A percentile compares a stretch with the other conserved stretches of the same genome.
These are phyloP conservation scores for Dolichotis patagonum DNA, from an alignment of 2,113 vertebrate genomes.

Conservation along the genomic window DNA sequence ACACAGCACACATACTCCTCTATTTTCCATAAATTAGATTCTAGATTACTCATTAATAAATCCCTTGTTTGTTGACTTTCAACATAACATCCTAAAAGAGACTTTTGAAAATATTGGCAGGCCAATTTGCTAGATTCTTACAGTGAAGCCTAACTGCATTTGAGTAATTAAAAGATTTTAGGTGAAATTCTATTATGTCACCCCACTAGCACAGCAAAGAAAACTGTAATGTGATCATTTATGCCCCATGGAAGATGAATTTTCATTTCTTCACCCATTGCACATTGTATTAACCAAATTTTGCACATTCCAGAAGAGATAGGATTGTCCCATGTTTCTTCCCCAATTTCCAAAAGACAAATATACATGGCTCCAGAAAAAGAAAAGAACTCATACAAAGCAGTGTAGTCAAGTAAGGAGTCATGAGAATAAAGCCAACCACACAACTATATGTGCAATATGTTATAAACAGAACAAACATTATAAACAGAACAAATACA, in stretches of 20 bases:
- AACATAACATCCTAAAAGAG: not conserved
- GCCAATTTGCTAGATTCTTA: not conserved
- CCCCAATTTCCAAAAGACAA: not conserved
- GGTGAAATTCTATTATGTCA: not conserved
- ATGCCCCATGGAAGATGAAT: not conserved
- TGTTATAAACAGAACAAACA: not conserved
- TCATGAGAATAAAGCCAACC: not conserved
- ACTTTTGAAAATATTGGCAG: constrained; percentile 39
- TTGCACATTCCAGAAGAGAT: not conserved
- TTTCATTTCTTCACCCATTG: not conserved
- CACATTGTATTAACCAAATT: not conserved
- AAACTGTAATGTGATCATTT: not conserved
- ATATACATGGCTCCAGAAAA: not conserved
- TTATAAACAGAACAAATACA: not conserved
- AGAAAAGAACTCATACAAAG: not conserved
- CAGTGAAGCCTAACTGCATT: not conserved
- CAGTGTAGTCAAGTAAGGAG: not conserved
- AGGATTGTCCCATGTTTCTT: not conserved
- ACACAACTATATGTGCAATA: not conserved
- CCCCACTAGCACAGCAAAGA: not conserved
- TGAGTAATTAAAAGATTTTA: not conserved
- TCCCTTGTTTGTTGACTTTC: not conserved
- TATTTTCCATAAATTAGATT: not conserved
- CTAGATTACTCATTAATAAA: constrained; percentile 14
- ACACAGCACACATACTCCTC: not conserved